These are phyloP conservation scores for Mercenaria mercenaria DNA, from an alignment of 1,140 invertebrate species.

Conservation along the genomic window DNA sequence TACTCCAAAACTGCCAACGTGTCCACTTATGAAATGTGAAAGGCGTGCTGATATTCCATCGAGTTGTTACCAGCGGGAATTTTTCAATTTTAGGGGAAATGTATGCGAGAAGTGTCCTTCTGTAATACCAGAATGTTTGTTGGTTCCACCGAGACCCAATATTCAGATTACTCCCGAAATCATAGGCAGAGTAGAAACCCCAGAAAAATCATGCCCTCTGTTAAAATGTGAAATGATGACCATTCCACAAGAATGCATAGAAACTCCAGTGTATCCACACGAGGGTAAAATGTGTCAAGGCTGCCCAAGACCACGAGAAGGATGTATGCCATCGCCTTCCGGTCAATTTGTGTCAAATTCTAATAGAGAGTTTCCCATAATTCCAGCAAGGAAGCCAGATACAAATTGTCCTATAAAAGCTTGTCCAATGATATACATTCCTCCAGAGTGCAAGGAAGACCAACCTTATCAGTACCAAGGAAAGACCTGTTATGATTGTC, in stretches of 20 bases:
- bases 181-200: background rate
- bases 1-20: background rate
- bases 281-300: constrained; percentile 22
- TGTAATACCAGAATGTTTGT: constrained; percentile 20
- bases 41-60: background rate
- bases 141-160: background rate
- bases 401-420: constrained; percentile 18
- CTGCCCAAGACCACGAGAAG: constrained; percentile 13
- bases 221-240: background rate
- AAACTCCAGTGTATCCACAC: background rate
- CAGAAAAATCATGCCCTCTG: constrained; percentile 30
- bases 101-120: constrained; percentile 50
- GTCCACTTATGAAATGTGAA: constrained; percentile 46
- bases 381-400: background rate
- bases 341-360: background rate
- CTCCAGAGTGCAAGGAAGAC: constrained; percentile 40
- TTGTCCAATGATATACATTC: constrained; percentile 42
- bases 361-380: background rate
- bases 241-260: constrained; percentile 45
- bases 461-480: constrained; percentile 43
- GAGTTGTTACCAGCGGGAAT: constrained; percentile 24
- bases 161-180: background rate
- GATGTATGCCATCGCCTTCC: constrained; percentile 12
- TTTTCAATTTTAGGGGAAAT: constrained; percentile 13
- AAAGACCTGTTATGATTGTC: constrained; percentile 49